phyloP scores from a whole-genome alignment of 2,888 invertebrate genomes.

The Corbicula japonica region DNA sequence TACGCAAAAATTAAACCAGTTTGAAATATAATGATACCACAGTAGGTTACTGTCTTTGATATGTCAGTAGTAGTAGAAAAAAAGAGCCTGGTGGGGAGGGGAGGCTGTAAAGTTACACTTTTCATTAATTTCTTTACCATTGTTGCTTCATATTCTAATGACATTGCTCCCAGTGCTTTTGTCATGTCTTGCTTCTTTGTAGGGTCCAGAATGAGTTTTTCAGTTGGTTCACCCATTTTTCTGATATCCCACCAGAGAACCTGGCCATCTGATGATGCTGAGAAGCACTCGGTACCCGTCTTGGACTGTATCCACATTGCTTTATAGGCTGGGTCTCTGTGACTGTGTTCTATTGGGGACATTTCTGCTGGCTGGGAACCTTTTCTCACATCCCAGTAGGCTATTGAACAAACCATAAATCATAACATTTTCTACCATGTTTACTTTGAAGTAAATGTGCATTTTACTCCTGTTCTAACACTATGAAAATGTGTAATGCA shows the following conservation, averaged over 20 bases:
- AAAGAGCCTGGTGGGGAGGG: no score
- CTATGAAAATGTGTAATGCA: no score
- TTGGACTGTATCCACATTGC: slow-evolving; percentile 97
- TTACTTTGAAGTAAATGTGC: no score
- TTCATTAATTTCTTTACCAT: slow-evolving; percentile 87
- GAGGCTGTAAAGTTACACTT: no score
- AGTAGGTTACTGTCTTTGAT: no score
- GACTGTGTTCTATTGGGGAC: slow-evolving; percentile 93
- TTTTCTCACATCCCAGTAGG: slow-evolving; percentile 89
- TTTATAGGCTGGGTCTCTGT: slow-evolving; percentile 95
- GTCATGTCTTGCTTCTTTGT: slow-evolving; percentile 90
- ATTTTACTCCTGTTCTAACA: no score
- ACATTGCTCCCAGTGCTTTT: slow-evolving; percentile 91
- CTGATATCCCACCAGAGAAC: slow-evolving; percentile 93
- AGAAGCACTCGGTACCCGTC: slow-evolving; percentile 97
- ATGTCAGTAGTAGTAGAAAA: no score
- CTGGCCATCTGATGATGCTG: slow-evolving; percentile 96
- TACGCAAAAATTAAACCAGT: no score
- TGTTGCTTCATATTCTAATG: slow-evolving; percentile 93
- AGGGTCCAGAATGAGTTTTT: slow-evolving; percentile 91
- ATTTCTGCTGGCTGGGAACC: slow-evolving; percentile 93
- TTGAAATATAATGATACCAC: no score
- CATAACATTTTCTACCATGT: no score
- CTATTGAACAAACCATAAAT: no score
- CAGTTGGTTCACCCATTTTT: slow-evolving; percentile 91